Evolutionary conservation across 2,797 vertebrate genomes (phyloP), one percentile per base, ranked within the genome.

Genomic region (Notolepis coatsorum): DNA sequence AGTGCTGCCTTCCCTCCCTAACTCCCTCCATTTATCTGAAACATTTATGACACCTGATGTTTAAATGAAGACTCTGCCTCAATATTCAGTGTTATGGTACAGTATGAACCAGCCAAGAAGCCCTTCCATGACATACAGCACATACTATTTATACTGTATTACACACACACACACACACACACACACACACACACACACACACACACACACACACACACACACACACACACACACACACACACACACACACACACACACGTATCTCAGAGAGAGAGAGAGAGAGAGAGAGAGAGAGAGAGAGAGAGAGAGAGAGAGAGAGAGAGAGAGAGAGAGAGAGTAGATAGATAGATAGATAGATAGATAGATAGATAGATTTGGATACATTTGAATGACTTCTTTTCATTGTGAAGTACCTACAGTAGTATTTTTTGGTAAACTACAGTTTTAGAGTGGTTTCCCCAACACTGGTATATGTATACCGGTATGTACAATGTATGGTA

Each of bases 1-100:
- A 48, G 61, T 72, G 75, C 55, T 47, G 74, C 78, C 25, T 31
- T 39, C 43, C n/a, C 24, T 49, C 39, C 2, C 10, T 37, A 41
- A 21, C 37, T 66, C 68, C 68, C 42, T 79, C 67, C 59, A 54
- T 69, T 69, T 50, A 60, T 80, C 76, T 92, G 73, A 92, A 93
- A 91, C 84, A 91, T 92, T 92, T 78, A 90, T 91, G 85, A 69
- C 74, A 74, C 78, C 84, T 91, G 75, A 88, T 89, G 85, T 90
- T 90, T 86, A 90, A 91, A 84, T 89, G 83, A 91, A 77, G 80
- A 85, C 76, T 30, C 45, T 79, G 65, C 83, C 88, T 79, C 68
- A 50, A 73, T 60, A 70, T 73, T 81, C 63, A 70, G 70, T 73
- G 50, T 82, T 75, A 74, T 65, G 71, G 79, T 38, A 73, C 38